Percentiles rank a stretch among this genome's conserved stretches.
Conservation (phyloP, 1,140 invertebrate genomes). For the Zaprionus vittiger region DNA sequence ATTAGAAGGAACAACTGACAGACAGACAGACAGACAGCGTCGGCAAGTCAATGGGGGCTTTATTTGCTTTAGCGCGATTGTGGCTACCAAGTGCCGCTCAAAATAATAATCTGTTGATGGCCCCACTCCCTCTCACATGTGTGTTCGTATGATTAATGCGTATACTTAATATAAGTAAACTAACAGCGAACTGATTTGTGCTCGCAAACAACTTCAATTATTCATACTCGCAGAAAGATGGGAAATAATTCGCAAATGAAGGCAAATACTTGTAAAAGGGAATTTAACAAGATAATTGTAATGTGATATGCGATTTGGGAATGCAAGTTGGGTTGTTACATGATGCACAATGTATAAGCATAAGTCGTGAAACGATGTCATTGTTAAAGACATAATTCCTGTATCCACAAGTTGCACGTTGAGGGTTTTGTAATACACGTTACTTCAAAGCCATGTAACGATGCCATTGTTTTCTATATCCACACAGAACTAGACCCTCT, state of each 20-base stretch:
- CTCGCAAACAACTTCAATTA: constrained; percentile 15
- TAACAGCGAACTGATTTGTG: constrained; percentile 9
- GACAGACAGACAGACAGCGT: constrained; percentile 24
- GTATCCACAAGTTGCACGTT: neutral
- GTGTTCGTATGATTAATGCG: neutral
- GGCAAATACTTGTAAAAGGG: neutral
- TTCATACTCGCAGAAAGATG: neutral
- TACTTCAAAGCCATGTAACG: too few relatives aligned
- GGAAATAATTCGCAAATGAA: neutral
- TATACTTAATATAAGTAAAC: constrained; percentile 18
- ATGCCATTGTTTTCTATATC: too few relatives aligned
- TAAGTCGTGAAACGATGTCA: too few relatives aligned
- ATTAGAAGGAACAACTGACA: constrained; percentile 11
- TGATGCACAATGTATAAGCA: too few relatives aligned
- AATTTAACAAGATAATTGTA: neutral
- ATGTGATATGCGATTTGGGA: neutral
- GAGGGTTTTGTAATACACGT: too few relatives aligned
- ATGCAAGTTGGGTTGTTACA: neutral
- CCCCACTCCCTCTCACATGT: neutral
- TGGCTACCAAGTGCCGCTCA: constrained; percentile 10
- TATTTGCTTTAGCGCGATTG: constrained; percentile 22
- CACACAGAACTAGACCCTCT: neutral
- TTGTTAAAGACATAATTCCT: too few relatives aligned
- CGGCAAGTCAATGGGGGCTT: constrained; percentile 33
- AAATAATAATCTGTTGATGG: constrained; percentile 14